phyloP scores from a whole-genome alignment of 1,140 invertebrate genomes.

The Rhopalosiphum padi region DNA sequence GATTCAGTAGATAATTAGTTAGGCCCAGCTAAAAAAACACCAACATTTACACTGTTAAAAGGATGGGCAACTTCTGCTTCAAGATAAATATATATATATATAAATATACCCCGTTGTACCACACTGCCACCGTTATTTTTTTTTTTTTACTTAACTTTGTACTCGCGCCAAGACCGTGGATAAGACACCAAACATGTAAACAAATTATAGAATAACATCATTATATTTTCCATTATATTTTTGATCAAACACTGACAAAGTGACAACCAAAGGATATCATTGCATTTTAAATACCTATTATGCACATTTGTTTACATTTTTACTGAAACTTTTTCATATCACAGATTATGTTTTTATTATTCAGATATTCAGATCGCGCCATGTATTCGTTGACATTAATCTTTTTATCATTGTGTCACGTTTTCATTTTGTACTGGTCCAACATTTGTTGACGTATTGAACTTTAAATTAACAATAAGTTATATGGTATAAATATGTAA shows the following conservation, averaged over 20 bases:
- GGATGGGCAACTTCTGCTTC: too few species aligned
- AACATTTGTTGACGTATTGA: not conserved
- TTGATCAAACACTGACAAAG: not conserved
- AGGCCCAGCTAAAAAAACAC: too few species aligned
- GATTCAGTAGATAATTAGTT: too few species aligned
- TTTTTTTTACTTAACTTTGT: too few species aligned
- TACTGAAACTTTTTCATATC: not conserved
- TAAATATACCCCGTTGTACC: too few species aligned
- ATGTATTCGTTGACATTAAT: not conserved
- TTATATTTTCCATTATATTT: not conserved
- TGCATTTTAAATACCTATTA: not conserved
- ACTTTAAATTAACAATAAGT: not conserved
- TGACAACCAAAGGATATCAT: not conserved
- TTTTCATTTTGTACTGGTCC: not conserved
- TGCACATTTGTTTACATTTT: not conserved
- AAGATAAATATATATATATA: too few species aligned
- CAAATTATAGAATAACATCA: too few species aligned
- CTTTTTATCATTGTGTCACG: not conserved
- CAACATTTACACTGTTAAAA: too few species aligned
- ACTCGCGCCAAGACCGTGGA: too few species aligned
- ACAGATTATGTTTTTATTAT: not conserved
- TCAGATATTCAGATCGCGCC: not conserved
- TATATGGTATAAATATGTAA: not conserved
- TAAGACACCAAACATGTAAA: too few species aligned
- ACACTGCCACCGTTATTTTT: too few species aligned